Evolutionary conservation across 2,113 vertebrate genomes (phyloP).

Genomic region (Tonatia bakeri): DNA sequence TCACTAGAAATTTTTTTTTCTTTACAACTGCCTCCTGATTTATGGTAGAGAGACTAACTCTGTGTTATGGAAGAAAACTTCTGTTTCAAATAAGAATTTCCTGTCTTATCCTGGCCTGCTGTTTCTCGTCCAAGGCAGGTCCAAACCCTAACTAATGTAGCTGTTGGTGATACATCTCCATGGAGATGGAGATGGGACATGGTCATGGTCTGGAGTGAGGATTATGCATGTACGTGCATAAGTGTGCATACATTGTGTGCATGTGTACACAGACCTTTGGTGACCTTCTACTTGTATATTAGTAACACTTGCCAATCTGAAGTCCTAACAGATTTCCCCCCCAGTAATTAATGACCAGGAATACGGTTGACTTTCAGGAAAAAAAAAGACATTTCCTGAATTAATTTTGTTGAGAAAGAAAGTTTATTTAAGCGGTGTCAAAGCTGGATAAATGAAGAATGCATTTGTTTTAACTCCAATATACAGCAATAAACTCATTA

Average conservation of each 20-base stretch:
- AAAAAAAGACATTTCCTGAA: neutral
- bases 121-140: neutral
- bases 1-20: neutral
- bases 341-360: neutral
- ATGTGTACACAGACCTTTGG: neutral
- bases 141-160: neutral
- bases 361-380: neutral
- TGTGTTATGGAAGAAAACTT: neutral
- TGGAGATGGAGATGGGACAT: neutral
- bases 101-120: neutral
- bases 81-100: neutral
- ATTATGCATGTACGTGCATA: fast-evolving
- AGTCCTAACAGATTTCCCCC: neutral
- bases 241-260: neutral
- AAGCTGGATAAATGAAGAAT: neutral
- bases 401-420: neutral
- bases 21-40: neutral
- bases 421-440: neutral
- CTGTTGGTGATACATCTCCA: neutral
- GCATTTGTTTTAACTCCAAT: neutral
- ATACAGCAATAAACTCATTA: neutral
- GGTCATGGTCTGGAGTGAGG: neutral
- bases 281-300: neutral
- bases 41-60: neutral
- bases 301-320: neutral